These are phyloP conservation scores for Aldabrachelys gigantea DNA, from an alignment of 2,113 vertebrate species.

Conservation along the genomic window DNA sequence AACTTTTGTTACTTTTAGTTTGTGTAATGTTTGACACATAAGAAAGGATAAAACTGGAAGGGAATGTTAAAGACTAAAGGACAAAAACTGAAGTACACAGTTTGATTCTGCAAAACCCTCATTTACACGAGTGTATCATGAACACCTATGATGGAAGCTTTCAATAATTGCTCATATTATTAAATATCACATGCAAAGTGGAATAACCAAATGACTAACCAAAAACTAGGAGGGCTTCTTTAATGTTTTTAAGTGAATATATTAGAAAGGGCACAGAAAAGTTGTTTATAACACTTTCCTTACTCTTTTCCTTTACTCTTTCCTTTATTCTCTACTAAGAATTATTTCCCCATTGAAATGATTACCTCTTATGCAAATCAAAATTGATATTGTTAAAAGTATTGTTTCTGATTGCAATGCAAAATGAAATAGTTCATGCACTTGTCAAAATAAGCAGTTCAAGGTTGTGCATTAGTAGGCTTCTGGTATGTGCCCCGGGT, in stretches of 20 bases:
- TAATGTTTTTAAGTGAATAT: neutral
- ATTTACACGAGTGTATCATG: neutral
- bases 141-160: neutral
- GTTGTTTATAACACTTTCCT: neutral
- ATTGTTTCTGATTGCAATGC: neutral
- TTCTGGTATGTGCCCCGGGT: neutral
- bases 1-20: conserved; percentile 38
- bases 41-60: neutral
- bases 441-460: neutral
- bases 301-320: neutral
- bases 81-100: neutral
- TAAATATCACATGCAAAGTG: neutral
- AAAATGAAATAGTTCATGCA: neutral
- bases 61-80: neutral
- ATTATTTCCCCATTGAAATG: neutral
- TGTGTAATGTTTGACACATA: conserved; percentile 48
- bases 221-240: neutral
- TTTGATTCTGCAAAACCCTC: neutral
- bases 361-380: neutral
- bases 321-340: neutral
- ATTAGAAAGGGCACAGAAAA: neutral
- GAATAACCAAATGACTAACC: neutral
- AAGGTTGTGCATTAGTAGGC: neutral
- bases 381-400: neutral
- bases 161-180: neutral